These are phyloP conservation scores for Sitta europaea DNA, from an alignment of 2,113 vertebrate genomes.

Conservation along the genomic window DNA sequence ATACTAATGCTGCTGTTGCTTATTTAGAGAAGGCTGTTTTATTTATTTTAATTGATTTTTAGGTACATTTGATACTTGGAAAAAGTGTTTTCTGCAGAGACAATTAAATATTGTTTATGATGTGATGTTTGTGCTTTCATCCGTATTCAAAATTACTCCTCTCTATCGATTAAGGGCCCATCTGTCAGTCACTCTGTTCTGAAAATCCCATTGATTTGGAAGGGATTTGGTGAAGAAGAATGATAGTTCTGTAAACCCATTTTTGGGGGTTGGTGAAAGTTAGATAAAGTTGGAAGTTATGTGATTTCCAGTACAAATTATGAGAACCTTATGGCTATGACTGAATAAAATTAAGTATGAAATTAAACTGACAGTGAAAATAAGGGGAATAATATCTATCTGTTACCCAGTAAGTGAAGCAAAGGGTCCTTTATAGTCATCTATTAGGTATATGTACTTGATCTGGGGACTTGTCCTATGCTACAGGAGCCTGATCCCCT, in stretches of 20 bases:
- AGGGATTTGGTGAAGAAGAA: not conserved
- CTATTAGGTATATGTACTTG: not conserved
- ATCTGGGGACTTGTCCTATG: not conserved
- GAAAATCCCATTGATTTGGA: conserved; percentile 36
- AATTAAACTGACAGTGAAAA: not conserved
- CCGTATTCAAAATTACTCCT: not conserved
- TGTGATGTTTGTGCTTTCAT: not conserved
- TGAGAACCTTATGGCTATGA: not conserved
- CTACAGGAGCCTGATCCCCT: not conserved
- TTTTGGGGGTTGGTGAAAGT: not conserved
- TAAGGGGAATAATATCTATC: not conserved
- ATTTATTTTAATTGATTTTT: not conserved
- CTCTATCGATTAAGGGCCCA: not conserved
- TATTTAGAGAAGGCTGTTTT: not conserved
- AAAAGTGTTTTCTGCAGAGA: not conserved
- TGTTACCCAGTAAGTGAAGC: not conserved
- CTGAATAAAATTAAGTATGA: not conserved
- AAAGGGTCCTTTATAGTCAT: not conserved
- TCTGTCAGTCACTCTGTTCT: not conserved
- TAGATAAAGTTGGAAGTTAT: not conserved
- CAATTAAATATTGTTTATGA: not conserved
- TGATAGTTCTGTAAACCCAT: not conserved
- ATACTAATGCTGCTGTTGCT: not conserved
- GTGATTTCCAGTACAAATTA: not conserved
- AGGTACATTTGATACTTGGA: not conserved